Percentiles rank a stretch among this genome's conserved stretches.
These are phyloP conservation scores for Lepidocyrtinus sp. DNA, from an alignment of 2,888 invertebrate genomes.

Conservation along the genomic window DNA sequence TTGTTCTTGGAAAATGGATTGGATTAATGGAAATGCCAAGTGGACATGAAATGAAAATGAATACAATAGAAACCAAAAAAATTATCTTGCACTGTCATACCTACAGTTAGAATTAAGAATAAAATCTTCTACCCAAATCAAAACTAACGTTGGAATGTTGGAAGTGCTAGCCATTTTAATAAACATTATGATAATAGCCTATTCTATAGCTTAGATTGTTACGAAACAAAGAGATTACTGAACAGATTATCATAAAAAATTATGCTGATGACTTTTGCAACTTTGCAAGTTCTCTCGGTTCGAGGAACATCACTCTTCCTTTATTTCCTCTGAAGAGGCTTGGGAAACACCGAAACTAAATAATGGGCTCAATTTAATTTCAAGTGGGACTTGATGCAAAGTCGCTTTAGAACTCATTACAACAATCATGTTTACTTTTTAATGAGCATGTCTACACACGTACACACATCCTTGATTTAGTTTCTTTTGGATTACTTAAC, in stretches of 20 bases:
- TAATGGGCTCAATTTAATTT: no score
- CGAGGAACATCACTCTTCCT: no score
- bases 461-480: no score
- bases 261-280: background rate
- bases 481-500: no score
- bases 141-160: background rate
- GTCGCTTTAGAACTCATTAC: no score
- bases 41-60: background rate
- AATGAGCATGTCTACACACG: no score
- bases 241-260: background rate
- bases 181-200: background rate
- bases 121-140: background rate
- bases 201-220: background rate
- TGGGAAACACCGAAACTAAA: no score
- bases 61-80: background rate
- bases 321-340: no score
- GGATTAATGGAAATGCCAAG: background rate
- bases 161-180: background rate
- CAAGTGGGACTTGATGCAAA: no score
- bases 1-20: background rate
- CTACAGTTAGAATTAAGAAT: background rate
- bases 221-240: background rate
- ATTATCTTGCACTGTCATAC: no score
- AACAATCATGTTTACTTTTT: no score
- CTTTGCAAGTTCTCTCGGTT: no score